Evolutionary conservation across 2,888 invertebrate genomes (phyloP).

Genomic region (Diaprepes abbreviatus): DNA sequence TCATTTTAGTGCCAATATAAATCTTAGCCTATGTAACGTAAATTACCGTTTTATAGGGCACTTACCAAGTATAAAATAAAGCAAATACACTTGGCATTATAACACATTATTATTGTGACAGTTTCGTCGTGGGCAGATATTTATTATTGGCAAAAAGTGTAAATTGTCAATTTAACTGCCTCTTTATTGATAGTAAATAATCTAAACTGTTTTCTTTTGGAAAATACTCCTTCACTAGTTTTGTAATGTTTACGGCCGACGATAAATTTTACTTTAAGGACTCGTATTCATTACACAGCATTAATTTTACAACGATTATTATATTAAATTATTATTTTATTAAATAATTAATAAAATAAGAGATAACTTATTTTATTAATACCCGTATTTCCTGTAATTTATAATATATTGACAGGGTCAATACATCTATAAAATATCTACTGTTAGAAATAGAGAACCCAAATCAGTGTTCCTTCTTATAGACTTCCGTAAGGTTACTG

Average conservation of each 20-base stretch:
- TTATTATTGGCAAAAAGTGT: conserved; percentile 53
- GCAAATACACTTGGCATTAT: conserved; percentile 47
- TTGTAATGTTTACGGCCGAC: conserved; percentile 19
- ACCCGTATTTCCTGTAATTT: not conserved
- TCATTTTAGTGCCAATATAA: conserved; percentile 46
- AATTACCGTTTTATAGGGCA: conserved; percentile 52
- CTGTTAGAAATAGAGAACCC: too few species aligned
- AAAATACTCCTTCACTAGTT: conserved; percentile 29
- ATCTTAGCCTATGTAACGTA: conserved; percentile 47
- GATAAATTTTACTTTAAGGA: conserved; percentile 18
- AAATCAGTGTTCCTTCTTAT: too few species aligned
- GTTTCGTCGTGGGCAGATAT: conserved; percentile 50
- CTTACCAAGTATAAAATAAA: conserved; percentile 50
- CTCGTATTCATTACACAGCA: conserved; percentile 13
- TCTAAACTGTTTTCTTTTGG: conserved; percentile 41
- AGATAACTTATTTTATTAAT: not conserved
- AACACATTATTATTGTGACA: conserved; percentile 32
- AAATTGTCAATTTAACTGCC: conserved; percentile 53
- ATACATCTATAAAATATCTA: too few species aligned
- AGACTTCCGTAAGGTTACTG: too few species aligned
- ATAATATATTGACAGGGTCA: not conserved
- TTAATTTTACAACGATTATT: not conserved
- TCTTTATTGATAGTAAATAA: conserved; percentile 50
- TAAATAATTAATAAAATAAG: not conserved
- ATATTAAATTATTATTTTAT: not conserved